phyloP scores from a whole-genome alignment of 2,888 invertebrate genomes.

The Disparrhopalites patrizii region DNA sequence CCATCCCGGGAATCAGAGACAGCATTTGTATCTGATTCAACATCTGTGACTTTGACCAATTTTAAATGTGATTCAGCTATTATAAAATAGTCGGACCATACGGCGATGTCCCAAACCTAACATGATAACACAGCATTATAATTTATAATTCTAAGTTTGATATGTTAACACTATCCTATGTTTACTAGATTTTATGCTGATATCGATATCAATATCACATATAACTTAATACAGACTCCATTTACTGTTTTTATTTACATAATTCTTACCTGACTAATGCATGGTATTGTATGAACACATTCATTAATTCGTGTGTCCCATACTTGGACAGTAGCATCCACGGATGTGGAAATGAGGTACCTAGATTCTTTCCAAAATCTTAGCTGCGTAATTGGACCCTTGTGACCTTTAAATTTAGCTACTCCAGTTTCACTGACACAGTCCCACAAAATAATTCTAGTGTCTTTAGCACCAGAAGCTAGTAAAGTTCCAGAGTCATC shows the following conservation, averaged over 20 bases:
- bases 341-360: slow-evolving; percentile 75
- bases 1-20: slow-evolving; percentile 23
- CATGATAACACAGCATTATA: not conserved
- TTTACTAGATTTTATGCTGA: not conserved
- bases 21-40: not conserved
- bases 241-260: no score
- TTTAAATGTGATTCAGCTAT: slow-evolving; percentile 42
- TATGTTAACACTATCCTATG: not conserved
- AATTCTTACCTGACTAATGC: slow-evolving; percentile 68
- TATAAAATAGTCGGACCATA: slow-evolving; percentile 41
- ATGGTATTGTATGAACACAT: slow-evolving; percentile 91
- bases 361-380: slow-evolving; percentile 67
- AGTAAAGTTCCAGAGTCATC: slow-evolving; percentile 39
- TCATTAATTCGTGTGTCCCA: slow-evolving; percentile 95
- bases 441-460: slow-evolving; percentile 92
- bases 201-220: not conserved
- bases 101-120: slow-evolving; percentile 40
- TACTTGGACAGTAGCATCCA: slow-evolving; percentile 92
- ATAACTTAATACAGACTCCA: not conserved
- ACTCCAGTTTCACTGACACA: slow-evolving; percentile 86
- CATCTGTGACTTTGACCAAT: slow-evolving; percentile 34
- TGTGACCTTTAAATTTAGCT: slow-evolving; percentile 86
- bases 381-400: slow-evolving; percentile 78
- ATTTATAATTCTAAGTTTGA: not conserved
- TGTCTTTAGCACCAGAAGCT: slow-evolving; percentile 62